A percentile compares a stretch with the other conserved stretches of the same genome.
These are phyloP conservation scores for Calidris pugnax DNA, from an alignment of 2,113 vertebrate species.

Conservation along the genomic window DNA sequence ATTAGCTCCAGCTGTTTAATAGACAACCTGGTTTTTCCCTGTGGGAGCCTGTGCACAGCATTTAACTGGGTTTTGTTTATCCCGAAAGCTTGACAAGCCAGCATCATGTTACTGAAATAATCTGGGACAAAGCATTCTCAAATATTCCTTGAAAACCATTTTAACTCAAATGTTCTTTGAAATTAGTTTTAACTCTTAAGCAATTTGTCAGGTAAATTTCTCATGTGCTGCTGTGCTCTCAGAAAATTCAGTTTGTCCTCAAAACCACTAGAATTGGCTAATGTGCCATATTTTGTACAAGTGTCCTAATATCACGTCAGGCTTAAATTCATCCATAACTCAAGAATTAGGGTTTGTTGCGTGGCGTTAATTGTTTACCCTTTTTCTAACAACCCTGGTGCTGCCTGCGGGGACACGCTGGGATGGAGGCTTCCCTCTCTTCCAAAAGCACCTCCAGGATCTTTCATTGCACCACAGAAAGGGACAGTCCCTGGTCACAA, in stretches of 20 bases:
- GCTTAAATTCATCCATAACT: background rate
- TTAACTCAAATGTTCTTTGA: background rate
- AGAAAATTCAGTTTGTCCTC: background rate
- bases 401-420: rapidly evolving
- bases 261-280: background rate
- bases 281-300: rapidly evolving
- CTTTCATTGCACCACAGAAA: background rate
- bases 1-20: background rate
- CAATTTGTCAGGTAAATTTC: background rate
- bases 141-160: background rate
- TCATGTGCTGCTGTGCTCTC: background rate
- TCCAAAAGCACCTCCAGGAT: background rate
- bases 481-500: rapidly evolving
- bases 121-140: background rate
- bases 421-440: background rate
- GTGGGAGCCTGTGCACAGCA: background rate
- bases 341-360: background rate
- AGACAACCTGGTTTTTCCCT: background rate
- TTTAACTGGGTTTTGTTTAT: background rate
- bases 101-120: background rate
- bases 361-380: background rate
- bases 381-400: no score
- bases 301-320: background rate
- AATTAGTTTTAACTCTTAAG: background rate
- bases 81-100: rapidly evolving